Base-by-base conservation (phyloP, 2,113 vertebrate species). In the Dolichallabes microphthalmus region DNA sequence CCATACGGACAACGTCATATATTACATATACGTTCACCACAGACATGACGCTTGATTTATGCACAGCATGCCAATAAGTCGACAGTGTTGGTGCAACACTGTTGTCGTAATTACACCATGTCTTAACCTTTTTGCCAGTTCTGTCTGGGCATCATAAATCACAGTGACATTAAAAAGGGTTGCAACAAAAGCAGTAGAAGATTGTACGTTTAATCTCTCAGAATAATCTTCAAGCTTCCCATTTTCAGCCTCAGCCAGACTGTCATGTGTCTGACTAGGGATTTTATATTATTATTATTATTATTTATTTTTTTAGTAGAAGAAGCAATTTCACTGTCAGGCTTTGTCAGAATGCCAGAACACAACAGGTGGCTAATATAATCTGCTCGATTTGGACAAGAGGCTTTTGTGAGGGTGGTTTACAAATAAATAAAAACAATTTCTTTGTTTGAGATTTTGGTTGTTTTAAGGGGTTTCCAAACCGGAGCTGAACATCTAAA, bases 281-380 rank as follows among this genome's bases (percentile, higher is more conserved):
- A 66, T n/a, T 60, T 55, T 84, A 78, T 50, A 66, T 30, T 82
- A 63, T 45, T 84, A 17, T 53, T 61, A 52, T 2, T 60, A n/a
- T n/a, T n/a, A n/a, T n/a, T 25, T 84, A 3, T 66, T 71, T 35
- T 4, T 25, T 86, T 88, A 83, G 35, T 66, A 85, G 35, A 77
- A 88, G 78, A 87, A 81, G 82, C 82, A 71, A 79, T 88, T 90
- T 90, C 84, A 87, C 83, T 57, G 85, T 82, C 75, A 86, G 81
- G 27, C 61, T 2, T 89, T 91, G 89, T 91, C 91, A 92, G 83
- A 88, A 89, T 85, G 89, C 87, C 91, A 91, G 80, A 82, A 71
- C 35, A 79, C 91, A 91, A 91, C 92, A 94, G 93, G 91, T 93
- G 92, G 91, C 91, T 90, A 91, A 91, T 92, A 88, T 89, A 89